These are phyloP conservation scores for Liolophura sinensis DNA, from an alignment of 1,140 invertebrate species.

Conservation along the genomic window DNA sequence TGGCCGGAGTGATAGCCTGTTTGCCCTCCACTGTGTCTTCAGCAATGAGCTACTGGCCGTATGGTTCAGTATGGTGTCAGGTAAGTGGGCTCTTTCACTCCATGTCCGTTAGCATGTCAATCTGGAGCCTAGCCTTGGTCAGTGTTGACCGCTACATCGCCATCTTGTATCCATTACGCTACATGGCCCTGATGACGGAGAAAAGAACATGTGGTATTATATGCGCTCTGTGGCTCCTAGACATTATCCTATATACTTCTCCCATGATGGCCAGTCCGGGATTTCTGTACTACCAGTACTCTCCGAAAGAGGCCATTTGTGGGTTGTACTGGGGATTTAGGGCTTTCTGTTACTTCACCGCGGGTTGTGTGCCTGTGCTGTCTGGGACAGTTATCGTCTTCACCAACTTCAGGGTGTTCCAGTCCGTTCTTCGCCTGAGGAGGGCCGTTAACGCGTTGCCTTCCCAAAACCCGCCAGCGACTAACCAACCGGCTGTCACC, in stretches of 20 bases:
- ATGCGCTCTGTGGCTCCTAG: constrained; percentile 14
- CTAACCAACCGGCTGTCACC: no score
- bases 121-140: constrained; percentile 27
- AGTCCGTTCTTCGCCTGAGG: not conserved
- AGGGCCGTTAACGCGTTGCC: not conserved
- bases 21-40: constrained; percentile 16
- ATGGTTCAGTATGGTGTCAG: constrained; percentile 25
- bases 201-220: constrained; percentile 10
- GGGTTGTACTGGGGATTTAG: constrained; percentile 28
- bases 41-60: constrained; percentile 20
- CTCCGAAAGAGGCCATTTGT: constrained; percentile 22
- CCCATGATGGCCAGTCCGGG: constrained; percentile 14
- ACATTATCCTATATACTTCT: constrained; percentile 16
- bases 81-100: constrained; percentile 25
- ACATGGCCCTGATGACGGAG: constrained; percentile 11
- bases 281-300: constrained; percentile 24
- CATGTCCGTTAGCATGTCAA: constrained; percentile 25
- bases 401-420: constrained; percentile 15
- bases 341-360: constrained; percentile 27
- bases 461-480: no score
- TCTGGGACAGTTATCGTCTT: constrained; percentile 19
- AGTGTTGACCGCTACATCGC: constrained; percentile 33
- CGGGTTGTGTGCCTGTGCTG: constrained; percentile 18
- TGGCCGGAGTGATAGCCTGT: constrained; percentile 26
- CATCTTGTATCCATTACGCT: constrained; percentile 24